These are phyloP conservation scores for Sebastes trivittatus DNA, from an alignment of 2,797 vertebrate genomes.

Conservation along the genomic window DNA sequence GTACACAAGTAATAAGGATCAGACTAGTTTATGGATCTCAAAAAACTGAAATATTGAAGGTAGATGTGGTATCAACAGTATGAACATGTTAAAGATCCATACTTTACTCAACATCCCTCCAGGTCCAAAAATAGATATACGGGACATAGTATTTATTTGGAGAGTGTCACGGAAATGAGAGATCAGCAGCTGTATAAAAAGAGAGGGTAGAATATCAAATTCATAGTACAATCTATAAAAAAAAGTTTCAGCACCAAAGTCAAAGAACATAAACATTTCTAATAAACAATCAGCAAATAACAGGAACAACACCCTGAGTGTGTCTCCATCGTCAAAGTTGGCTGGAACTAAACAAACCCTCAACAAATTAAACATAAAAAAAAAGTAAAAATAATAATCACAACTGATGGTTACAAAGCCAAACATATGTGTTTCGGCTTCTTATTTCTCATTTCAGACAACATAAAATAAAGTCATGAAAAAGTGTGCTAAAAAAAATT, in stretches of 20 bases:
- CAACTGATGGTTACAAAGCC: no score
- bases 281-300: no score
- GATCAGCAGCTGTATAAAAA: constrained; percentile 20
- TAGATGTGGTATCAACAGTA: neutral
- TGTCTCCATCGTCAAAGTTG: no score
- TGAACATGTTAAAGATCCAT: neutral
- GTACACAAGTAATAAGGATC: neutral
- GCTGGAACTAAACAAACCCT: no score
- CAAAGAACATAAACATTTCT: neutral
- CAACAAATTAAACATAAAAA: no score
- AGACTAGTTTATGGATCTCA: neutral
- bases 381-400: no score
- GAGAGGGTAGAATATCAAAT: neutral
- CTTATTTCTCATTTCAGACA: no score
- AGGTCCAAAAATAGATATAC: neutral
- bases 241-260: neutral
- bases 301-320: no score
- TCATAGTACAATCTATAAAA: neutral
- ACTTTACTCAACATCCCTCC: neutral
- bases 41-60: neutral
- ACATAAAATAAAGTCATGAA: no score
- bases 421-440: no score
- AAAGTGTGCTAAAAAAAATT: no score
- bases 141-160: constrained; percentile 4
- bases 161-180: constrained; percentile 52